Evolutionary conservation across 2,797 vertebrate genomes (phyloP).

Genomic region (Alca torda): DNA sequence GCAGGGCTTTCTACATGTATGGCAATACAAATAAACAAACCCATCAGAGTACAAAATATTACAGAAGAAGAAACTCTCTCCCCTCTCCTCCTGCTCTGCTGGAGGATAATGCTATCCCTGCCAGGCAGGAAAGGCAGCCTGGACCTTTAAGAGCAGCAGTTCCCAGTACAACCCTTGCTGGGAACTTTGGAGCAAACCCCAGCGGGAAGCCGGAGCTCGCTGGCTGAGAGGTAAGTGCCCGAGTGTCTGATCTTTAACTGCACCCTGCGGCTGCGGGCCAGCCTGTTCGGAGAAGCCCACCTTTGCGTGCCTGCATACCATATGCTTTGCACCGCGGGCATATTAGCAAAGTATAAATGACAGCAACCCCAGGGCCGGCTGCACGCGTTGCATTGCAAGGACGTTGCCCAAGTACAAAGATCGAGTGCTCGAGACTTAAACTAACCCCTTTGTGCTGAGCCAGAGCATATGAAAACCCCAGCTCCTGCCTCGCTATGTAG

Average conservation of each 20-base stretch:
- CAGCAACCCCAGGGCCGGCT: neutral
- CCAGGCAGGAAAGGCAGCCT: neutral
- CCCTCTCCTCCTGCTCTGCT: neutral
- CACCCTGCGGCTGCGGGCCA: neutral
- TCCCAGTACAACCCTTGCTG: neutral
- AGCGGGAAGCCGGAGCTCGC: neutral
- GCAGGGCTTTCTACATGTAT: neutral
- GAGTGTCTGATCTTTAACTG: neutral
- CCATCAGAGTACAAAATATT: neutral
- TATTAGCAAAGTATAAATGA: neutral
- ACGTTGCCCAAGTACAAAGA: neutral
- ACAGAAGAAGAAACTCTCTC: neutral
- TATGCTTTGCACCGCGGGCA: neutral
- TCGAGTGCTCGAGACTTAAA: neutral
- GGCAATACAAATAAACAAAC: neutral
- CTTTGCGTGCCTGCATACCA: accelerated
- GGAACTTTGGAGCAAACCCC: neutral
- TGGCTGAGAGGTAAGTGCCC: neutral
- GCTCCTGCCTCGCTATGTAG: accelerated
- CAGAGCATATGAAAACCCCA: neutral
- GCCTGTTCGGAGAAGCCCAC: neutral
- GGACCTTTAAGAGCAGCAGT: constrained; percentile 47
- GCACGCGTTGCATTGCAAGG: accelerated
- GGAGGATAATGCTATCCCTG: neutral
- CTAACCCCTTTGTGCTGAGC: neutral